Conservation (phyloP, 2,113 vertebrate genomes). For the Anser cygnoides region DNA sequence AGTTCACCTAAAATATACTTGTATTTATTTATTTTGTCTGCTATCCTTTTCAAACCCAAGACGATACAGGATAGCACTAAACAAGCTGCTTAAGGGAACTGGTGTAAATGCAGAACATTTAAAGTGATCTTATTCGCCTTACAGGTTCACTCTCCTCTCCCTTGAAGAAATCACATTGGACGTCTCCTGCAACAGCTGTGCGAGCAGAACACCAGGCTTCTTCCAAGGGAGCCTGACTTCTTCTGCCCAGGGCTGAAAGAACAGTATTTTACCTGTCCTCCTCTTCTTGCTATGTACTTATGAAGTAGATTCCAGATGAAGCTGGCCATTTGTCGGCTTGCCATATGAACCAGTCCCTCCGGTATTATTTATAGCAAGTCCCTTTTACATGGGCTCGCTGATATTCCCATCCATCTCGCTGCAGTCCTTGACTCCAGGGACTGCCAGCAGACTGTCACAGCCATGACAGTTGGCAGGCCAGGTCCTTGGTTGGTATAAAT, state of each 20-base stretch:
- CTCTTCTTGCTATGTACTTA: not conserved
- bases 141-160: not conserved
- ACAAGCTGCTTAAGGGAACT: not conserved
- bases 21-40: not conserved
- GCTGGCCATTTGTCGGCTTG: conserved; percentile 3
- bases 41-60: not conserved
- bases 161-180: not conserved
- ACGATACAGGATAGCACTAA: not conserved
- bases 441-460: conserved; percentile 29
- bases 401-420: not conserved
- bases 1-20: not conserved
- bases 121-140: not conserved
- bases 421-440: not conserved
- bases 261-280: not conserved
- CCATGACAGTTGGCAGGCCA: not conserved
- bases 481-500: not conserved
- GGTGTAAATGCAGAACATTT: not conserved
- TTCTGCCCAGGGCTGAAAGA: not conserved
- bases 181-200: not conserved
- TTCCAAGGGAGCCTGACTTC: not conserved
- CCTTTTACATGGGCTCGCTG: conserved; percentile 21
- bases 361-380: conserved; percentile 56
- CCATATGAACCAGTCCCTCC: conserved; percentile 30
- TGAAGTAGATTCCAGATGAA: conserved; percentile 9
- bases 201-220: not conserved